A percentile compares a stretch with the other conserved stretches of the same genome.
Evolutionary conservation across 2,113 vertebrate genomes (phyloP).

Genomic region (Gymnorhina tibicen): DNA sequence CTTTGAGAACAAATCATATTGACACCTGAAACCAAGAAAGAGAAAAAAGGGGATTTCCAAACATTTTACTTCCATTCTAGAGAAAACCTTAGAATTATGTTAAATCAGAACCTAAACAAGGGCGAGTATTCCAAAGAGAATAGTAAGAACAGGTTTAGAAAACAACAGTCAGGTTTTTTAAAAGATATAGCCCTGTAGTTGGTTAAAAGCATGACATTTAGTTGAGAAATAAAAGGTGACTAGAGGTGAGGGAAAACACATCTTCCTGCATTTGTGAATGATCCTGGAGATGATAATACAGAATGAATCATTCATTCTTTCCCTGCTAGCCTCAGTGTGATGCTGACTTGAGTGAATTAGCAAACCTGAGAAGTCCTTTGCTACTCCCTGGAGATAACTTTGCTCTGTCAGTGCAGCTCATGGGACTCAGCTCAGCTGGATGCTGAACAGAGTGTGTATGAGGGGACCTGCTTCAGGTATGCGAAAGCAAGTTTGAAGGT

Average conservation of each 20-base stretch:
- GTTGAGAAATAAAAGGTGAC: neutral
- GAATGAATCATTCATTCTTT: neutral
- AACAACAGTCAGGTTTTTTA: neutral
- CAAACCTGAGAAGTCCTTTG: neutral
- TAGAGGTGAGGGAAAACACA: neutral
- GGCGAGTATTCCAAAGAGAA: neutral
- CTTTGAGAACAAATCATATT: neutral
- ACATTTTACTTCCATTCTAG: neutral
- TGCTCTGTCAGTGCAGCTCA: neutral
- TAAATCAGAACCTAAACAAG: neutral
- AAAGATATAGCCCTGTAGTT: neutral
- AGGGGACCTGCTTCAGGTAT: neutral
- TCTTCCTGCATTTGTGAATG: neutral
- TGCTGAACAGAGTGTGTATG: neutral
- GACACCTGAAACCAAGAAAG: neutral
- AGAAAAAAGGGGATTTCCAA: neutral
- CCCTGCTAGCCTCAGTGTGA: neutral
- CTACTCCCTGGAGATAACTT: neutral
- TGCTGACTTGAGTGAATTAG: neutral
- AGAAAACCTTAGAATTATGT: neutral
- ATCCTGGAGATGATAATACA: neutral
- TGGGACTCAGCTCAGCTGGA: neutral
- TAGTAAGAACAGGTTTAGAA: neutral
- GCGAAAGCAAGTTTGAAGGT: neutral
- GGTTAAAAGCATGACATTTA: neutral